Percentiles rank a stretch among this genome's conserved stretches.
Evolutionary conservation across 2,888 invertebrate genomes (phyloP).

Genomic region (Yponomeuta evonymella): DNA sequence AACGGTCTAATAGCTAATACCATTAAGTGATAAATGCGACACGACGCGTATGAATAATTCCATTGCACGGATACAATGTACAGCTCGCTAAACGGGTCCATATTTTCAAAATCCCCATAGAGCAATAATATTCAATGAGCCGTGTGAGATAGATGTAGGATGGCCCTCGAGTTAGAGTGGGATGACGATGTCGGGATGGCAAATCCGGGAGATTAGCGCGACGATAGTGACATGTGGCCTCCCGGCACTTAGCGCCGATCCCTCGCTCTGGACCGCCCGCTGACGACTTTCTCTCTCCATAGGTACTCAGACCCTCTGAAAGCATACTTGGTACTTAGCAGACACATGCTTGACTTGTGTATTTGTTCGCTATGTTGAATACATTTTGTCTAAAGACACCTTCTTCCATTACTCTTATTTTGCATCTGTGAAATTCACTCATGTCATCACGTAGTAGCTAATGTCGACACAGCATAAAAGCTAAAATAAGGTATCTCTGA

Average conservation of each 20-base stretch:
- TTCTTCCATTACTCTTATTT: too few species aligned
- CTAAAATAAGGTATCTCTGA: too few species aligned
- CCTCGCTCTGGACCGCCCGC: conserved; percentile 26
- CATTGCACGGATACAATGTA: conserved; percentile 72
- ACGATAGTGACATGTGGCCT: conserved; percentile 74
- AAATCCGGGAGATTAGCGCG: conserved; percentile 74
- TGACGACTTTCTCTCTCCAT: conserved; percentile 13
- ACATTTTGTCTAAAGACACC: too few species aligned
- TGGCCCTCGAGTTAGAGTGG: conserved; percentile 36
- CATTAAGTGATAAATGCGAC: conserved; percentile 75
- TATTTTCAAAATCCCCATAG: conserved; percentile 76
- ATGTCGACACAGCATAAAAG: too few species aligned
- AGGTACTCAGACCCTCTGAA: neutral
- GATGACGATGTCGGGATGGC: conserved; percentile 68
- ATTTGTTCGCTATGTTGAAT: neutral
- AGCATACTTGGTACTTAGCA: neutral
- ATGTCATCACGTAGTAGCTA: too few species aligned
- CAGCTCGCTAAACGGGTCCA: conserved; percentile 74
- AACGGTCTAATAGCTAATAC: conserved; percentile 71
- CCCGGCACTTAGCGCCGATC: conserved; percentile 62
- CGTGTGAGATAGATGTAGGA: conserved; percentile 58
- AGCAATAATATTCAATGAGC: conserved; percentile 75
- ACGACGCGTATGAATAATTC: conserved; percentile 72
- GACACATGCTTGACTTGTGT: neutral
- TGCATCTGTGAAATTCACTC: too few species aligned